Percentiles rank a stretch among this genome's conserved stretches.
Conservation (phyloP, 2,888 invertebrate species). For the Spialia ferax region DNA sequence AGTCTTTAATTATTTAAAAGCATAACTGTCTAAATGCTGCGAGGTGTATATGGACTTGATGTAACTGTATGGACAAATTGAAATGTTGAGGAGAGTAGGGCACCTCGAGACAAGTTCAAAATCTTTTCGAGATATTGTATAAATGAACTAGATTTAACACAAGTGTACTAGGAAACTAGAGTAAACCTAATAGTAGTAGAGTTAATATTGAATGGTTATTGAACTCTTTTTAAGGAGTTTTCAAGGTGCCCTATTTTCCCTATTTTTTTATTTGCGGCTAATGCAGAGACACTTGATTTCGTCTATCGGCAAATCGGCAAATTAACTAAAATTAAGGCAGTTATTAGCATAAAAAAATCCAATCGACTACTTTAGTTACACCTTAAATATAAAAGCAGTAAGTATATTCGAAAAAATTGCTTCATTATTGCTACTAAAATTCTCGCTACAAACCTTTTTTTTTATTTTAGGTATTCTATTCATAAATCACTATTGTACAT, state of each 20-base stretch:
- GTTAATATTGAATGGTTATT: not conserved
- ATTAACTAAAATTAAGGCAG: constrained; percentile 36
- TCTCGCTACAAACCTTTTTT: constrained; percentile 26
- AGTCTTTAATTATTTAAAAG: constrained; percentile 18
- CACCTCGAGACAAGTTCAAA: not conserved
- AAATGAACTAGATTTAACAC: not conserved
- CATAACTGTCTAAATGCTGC: constrained; percentile 47
- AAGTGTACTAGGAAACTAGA: not conserved
- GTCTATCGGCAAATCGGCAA: not conserved
- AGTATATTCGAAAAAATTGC: constrained; percentile 36
- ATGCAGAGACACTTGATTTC: not conserved
- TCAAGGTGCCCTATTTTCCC: not conserved
- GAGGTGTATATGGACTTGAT: constrained; percentile 47
- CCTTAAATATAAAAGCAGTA: constrained; percentile 31
- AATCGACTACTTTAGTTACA: constrained; percentile 27
- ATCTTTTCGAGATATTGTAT: not conserved
- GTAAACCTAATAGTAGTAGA: not conserved
- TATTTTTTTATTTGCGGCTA: not conserved
- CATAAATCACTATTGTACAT: constrained; percentile 11
- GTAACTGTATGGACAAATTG: not conserved
- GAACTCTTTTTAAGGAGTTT: not conserved
- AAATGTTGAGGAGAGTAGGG: not conserved
- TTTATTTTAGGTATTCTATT: too few species aligned
- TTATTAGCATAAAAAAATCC: constrained; percentile 30
- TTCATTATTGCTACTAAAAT: constrained; percentile 32